phyloP scores from a whole-genome alignment of 2,888 invertebrate species.

The Blera fallax region DNA sequence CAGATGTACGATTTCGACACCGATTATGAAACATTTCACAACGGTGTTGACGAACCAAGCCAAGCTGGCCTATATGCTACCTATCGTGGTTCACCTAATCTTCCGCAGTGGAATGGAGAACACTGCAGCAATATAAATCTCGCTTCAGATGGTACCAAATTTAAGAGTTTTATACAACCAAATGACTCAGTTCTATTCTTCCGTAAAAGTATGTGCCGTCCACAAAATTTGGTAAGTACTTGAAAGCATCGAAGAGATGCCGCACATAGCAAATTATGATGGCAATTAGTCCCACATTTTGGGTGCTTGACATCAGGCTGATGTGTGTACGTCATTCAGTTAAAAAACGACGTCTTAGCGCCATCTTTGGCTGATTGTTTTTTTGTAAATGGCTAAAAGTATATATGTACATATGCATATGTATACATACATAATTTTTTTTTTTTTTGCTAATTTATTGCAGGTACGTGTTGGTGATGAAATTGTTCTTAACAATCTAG shows the following conservation, averaged over 20 bases:
- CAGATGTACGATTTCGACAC: constrained; percentile 94
- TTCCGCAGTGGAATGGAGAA: constrained; percentile 90
- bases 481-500: constrained; percentile 84
- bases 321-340: background rate
- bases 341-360: background rate
- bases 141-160: constrained; percentile 93
- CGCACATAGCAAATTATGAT: background rate
- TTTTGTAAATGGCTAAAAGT: background rate
- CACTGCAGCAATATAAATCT: constrained; percentile 89
- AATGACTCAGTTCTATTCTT: constrained; percentile 89
- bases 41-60: constrained; percentile 85
- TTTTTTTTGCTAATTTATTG: constrained; percentile 67
- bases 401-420: background rate
- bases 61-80: constrained; percentile 89
- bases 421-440: background rate
- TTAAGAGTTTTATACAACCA: constrained; percentile 86
- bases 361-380: background rate
- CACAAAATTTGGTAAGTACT: constrained; percentile 87
- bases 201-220: constrained; percentile 92
- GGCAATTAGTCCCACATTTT: background rate
- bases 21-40: constrained; percentile 90
- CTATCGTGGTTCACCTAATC: constrained; percentile 87
- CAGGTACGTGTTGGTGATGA: constrained; percentile 86
- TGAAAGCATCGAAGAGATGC: too few species aligned
- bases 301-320: constrained; percentile 7